Percentiles rank a stretch among this genome's conserved stretches.
Evolutionary conservation across 2,888 invertebrate genomes (phyloP).

Genomic region (Troilus luridus): DNA sequence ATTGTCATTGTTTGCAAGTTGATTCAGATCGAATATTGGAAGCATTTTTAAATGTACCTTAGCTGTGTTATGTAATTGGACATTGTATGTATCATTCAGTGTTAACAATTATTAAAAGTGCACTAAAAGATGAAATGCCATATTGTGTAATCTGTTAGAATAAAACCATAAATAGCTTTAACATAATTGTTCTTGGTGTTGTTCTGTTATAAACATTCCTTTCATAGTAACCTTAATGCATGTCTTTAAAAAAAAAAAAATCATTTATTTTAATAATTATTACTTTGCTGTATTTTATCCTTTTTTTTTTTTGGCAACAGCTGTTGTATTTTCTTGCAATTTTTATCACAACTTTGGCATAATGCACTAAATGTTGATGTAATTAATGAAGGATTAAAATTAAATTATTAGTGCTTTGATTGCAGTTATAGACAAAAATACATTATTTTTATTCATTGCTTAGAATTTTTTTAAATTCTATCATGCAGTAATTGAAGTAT

Average conservation of each 20-base stretch:
- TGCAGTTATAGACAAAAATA: constrained; percentile 4
- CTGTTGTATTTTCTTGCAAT: not conserved
- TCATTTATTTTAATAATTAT: not conserved
- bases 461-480: not conserved
- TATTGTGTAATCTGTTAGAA: constrained; percentile 58
- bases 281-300: not conserved
- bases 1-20: constrained; percentile 55
- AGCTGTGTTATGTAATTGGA: constrained; percentile 53
- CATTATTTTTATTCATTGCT: not conserved
- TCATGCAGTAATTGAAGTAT: not conserved
- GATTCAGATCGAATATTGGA: constrained; percentile 40
- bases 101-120: constrained; percentile 55
- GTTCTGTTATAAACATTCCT: constrained; percentile 39
- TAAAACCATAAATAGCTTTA: constrained; percentile 58
- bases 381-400: not conserved
- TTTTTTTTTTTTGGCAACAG: not conserved
- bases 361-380: not conserved
- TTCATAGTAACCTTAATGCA: not conserved
- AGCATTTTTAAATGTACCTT: constrained; percentile 50
- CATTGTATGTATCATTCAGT: constrained; percentile 58
- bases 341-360: not conserved
- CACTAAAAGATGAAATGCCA: constrained; percentile 59
- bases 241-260: not conserved
- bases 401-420: constrained; percentile 7
- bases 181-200: constrained; percentile 51